A percentile compares a stretch with the other conserved stretches of the same genome.
These are phyloP conservation scores for Pammene fasciana DNA, from an alignment of 2,888 invertebrate genomes.

Conservation along the genomic window DNA sequence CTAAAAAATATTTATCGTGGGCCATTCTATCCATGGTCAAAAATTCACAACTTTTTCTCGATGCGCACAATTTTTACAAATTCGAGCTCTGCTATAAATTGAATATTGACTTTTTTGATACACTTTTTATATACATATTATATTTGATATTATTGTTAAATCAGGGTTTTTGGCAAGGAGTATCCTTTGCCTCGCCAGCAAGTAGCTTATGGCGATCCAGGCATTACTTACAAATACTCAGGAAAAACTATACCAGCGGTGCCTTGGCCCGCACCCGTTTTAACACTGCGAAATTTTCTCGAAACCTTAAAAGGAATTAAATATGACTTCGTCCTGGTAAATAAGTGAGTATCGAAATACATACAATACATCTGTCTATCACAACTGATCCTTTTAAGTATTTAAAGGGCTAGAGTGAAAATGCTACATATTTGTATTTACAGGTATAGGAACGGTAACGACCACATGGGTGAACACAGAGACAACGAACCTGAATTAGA, in stretches of 20 bases:
- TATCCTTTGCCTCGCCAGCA: conserved; percentile 87
- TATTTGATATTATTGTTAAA: too few species aligned
- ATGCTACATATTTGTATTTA: conserved; percentile 33
- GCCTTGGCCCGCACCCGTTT: conserved; percentile 84
- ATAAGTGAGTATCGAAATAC: conserved; percentile 78
- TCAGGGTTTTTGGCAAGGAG: conserved; percentile 86
- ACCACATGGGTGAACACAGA: conserved; percentile 88
- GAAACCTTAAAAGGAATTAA: conserved; percentile 75
- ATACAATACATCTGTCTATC: too few species aligned
- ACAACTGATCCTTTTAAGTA: too few species aligned
- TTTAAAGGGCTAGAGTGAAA: too few species aligned
- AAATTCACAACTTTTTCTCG: too few species aligned
- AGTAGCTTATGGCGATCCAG: conserved; percentile 86
- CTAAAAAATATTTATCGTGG: too few species aligned
- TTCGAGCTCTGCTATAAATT: too few species aligned
- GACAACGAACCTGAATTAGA: conserved; percentile 88
- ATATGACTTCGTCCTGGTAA: conserved; percentile 87
- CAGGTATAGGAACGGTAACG: conserved; percentile 87
- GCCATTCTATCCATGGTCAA: too few species aligned
- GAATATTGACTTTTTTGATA: too few species aligned
- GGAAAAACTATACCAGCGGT: conserved; percentile 85
- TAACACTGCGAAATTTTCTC: conserved; percentile 78
- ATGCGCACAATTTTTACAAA: too few species aligned
- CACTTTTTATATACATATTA: too few species aligned
- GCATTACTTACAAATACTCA: conserved; percentile 86